Base-by-base conservation (phyloP, 2,797 vertebrate species). In the Typhlichthys eigenmanni region DNA sequence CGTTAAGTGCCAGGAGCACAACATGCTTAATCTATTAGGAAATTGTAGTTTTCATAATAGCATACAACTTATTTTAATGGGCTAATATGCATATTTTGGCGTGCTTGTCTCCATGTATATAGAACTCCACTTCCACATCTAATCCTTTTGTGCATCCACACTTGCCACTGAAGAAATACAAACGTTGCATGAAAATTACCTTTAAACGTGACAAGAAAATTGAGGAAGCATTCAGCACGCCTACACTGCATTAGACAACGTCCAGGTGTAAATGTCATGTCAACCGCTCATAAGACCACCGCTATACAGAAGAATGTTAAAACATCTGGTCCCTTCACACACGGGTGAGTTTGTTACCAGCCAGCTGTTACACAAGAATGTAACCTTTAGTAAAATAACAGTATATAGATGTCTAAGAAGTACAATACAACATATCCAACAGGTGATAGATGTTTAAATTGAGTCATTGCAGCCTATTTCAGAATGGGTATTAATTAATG, bases 91-190 rank as follows among this genome's bases (percentile, higher is more conserved):
- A 43, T 43, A 43, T 43, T 43, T 43, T 43, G 38, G 38, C 38
- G 8, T 43, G 38, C 38, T 43, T 43, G 38, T 2, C 38, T 43
- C 38, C 5, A 43, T 9, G 1, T 32, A 14, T 45, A 17, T 4
- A n/a, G 13, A 50, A 48, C 12, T 29, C 4, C 57, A 48, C 55
- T 32, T 13, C 38, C 5, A 53, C 24, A 62, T 57, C 19, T 48
- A 13, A 53, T 55, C 24, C 16, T 60, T 50, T 58, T 64, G 38
- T 71, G 24, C 60, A 53, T 56, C 19, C 34, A 12, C 50, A 50
- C 45, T 8, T 1, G 49, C 9, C 49, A 51, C 49, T 19, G 17
- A 17, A 51, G 5, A 14, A 17, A 7, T 51, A 10, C 14, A 7
- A n/a, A 50, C 9, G 8, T 51, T 2, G 2, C 14, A 51, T 12